Conservation (phyloP, 2,113 vertebrate genomes). For the Gallinago jamesoni region DNA sequence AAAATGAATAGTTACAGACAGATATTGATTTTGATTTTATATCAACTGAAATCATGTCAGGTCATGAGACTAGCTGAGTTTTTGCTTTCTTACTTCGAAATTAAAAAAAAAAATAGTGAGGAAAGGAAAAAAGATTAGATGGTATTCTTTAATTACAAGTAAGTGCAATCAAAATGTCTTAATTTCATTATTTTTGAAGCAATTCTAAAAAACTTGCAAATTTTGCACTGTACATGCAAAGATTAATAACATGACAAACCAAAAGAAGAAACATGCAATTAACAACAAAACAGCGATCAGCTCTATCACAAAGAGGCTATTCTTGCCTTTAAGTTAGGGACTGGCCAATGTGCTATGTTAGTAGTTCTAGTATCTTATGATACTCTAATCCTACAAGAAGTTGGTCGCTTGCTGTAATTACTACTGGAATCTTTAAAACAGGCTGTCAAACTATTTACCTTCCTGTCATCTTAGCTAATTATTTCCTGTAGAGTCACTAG, state of each 20-base stretch:
- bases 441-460: background rate
- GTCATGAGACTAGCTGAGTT: background rate
- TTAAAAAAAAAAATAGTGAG: background rate
- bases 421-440: background rate
- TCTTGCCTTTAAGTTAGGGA: background rate
- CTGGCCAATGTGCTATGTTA: background rate
- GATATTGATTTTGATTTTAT: background rate
- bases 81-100: background rate
- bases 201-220: background rate
- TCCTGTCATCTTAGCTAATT: background rate
- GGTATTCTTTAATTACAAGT: background rate
- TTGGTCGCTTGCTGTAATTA: background rate
- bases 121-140: background rate
- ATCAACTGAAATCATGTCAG: background rate
- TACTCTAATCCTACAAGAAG: background rate
- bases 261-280: background rate
- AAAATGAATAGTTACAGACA: background rate
- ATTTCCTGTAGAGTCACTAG: background rate
- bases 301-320: background rate
- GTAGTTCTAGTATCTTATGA: background rate
- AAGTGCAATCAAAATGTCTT: background rate
- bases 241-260: background rate
- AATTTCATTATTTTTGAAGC: background rate
- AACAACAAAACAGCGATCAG: background rate
- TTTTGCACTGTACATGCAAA: background rate